These are phyloP conservation scores for Holothuria scabra DNA, from an alignment of 53 echinoderm and acorn worm genomes.

Conservation along the genomic window DNA sequence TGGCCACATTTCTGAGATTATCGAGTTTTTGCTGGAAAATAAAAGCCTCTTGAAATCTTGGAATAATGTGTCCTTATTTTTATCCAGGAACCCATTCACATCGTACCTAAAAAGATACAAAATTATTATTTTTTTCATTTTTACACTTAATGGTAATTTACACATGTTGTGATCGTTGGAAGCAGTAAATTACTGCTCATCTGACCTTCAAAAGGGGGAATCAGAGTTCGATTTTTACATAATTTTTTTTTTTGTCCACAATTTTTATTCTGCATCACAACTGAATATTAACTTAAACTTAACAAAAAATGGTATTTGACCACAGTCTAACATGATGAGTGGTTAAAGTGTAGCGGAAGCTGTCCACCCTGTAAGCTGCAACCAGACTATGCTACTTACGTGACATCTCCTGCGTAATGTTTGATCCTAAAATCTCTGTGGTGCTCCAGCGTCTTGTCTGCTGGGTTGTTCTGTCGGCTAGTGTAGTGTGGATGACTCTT, in stretches of 20 bases:
- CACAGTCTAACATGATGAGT: no score
- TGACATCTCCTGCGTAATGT: slow-evolving; percentile 97
- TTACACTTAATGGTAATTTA: not conserved
- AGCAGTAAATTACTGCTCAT: no score
- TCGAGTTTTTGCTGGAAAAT: slow-evolving; percentile 75
- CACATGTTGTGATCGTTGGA: no score
- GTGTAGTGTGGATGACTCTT: slow-evolving; percentile 89
- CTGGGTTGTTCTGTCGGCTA: slow-evolving; percentile 74
- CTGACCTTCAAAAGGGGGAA: no score
- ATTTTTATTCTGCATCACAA: no score
- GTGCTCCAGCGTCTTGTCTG: slow-evolving; percentile 82
- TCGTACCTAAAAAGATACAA: slow-evolving; percentile 70
- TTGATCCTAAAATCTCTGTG: slow-evolving; percentile 78
- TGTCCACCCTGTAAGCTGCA: no score
- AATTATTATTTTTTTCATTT: not conserved
- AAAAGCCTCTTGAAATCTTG: slow-evolving; percentile 98
- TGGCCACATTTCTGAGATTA: slow-evolving; percentile 92
- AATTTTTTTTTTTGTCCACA: no score
- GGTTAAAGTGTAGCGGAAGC: no score
- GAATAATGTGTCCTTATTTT: slow-evolving; percentile 96
- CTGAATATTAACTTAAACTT: no score
- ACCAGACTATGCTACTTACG: slow-evolving; percentile 52
- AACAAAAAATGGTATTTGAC: no score
- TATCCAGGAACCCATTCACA: slow-evolving; percentile 88
- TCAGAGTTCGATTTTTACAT: no score